A percentile compares a stretch with the other conserved stretches of the same genome.
Conservation (phyloP, 2,113 vertebrate species). For the Desmodus rotundus region DNA sequence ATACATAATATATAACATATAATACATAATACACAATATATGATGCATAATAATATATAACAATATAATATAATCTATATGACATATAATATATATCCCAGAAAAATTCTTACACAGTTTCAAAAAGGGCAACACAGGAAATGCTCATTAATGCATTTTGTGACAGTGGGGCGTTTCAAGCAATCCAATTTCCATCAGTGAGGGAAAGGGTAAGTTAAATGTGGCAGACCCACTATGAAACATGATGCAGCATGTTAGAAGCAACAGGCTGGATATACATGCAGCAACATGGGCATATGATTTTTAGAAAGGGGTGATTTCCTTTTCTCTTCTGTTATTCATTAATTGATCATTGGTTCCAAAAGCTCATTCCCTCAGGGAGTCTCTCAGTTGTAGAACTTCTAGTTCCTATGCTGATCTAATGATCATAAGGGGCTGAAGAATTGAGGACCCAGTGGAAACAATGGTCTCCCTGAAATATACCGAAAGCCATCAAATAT, state of each 20-base stretch:
- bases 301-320: neutral
- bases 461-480: neutral
- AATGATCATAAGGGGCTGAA: neutral
- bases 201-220: neutral
- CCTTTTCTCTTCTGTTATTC: neutral
- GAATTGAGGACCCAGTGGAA: neutral
- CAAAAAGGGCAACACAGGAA: neutral
- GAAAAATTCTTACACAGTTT: neutral
- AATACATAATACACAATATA: too few species aligned
- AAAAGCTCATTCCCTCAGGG: neutral
- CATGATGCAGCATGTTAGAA: neutral
- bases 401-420: neutral
- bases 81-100: neutral
- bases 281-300: neutral
- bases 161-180: neutral
- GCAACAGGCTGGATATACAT: neutral
- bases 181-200: neutral
- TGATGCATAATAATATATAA: too few species aligned
- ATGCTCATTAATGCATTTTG: neutral
- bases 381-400: neutral
- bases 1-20: too few species aligned
- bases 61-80: too few species aligned
- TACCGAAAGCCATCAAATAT: neutral
- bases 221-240: neutral
- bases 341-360: slow-evolving; percentile 7